These are phyloP conservation scores for Orycteropus afer DNA, from an alignment of 2,113 vertebrate species.

Conservation along the genomic window DNA sequence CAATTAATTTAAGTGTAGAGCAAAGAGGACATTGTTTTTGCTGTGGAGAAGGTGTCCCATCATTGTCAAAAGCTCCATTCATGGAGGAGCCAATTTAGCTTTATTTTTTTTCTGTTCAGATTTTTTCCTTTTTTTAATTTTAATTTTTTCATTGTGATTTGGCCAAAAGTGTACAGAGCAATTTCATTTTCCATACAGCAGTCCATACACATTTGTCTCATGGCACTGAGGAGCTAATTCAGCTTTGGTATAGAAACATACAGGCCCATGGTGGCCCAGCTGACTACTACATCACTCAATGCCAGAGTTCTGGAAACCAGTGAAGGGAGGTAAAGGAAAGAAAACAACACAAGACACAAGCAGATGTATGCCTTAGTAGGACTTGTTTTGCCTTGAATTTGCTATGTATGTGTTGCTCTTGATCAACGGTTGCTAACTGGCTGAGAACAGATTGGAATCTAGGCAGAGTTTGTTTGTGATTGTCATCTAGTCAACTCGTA, in stretches of 20 bases:
- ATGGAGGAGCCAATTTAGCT: neutral
- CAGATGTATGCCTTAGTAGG: neutral
- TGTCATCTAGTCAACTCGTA: too few relatives aligned
- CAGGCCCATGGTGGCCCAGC: accelerated
- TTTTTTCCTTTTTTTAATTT: too few relatives aligned
- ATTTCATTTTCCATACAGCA: too few relatives aligned
- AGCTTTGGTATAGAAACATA: too few relatives aligned
- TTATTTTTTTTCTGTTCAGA: too few relatives aligned
- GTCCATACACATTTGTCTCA: too few relatives aligned
- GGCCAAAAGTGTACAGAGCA: too few relatives aligned
- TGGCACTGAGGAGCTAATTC: neutral
- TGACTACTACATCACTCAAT: accelerated
- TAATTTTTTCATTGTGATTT: too few relatives aligned
- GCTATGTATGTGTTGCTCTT: neutral
- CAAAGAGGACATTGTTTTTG: neutral
- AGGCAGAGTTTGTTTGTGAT: neutral
- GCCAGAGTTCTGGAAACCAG: neutral
- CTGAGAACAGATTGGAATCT: neutral
- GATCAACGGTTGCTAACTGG: neutral
- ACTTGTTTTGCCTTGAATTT: neutral
- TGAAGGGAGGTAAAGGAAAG: neutral
- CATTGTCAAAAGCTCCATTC: neutral
- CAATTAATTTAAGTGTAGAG: neutral
- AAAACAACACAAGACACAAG: neutral
- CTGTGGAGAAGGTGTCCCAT: accelerated